Base-by-base conservation (phyloP, 2,113 vertebrate genomes). In the Daphoenositta chrysoptera region DNA sequence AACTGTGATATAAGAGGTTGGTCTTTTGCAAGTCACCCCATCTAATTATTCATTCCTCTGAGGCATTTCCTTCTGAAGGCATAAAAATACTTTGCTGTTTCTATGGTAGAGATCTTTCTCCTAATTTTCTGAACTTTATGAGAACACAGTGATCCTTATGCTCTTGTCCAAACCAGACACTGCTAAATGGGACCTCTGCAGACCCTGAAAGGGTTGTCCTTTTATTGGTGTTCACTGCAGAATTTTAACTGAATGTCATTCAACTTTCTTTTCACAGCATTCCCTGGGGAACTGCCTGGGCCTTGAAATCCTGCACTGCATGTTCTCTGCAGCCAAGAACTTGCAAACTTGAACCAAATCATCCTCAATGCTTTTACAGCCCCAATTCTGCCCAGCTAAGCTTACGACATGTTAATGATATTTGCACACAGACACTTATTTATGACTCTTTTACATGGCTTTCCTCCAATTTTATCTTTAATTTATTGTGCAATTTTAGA, bases 381-480 rank as follows among this genome's bases (percentile, higher is more conserved):
- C 15, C 23, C 7, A 31, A 44, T 84, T 79, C 65, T 51, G 69
- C 28, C 54, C 64, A 89, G 56, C 75, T 84, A 65, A 89, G 65
- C 47, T 70, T 65, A 78, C 72, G 73, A 87, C 7, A 4, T 58
- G 58, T 84, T 94, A 73, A 90, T 66, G 83, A 66, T 96, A 47
- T 91, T 96, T 96, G 83, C 72, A 86, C 23, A 63, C 16, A 77
- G 56, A 86, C 86, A 81, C 24, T 95, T 93, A 86, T 79, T 94
- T 85, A 79, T 39, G 10, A 58, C 61, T 84, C 53, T 72, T 84
- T 93, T 64, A 60, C 30, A 40, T 5, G 57, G 24, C 37, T 76
- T 90, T 94, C 27, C 53, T 56, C 26, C 7, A 3, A 68, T 68
- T 80, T 81, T 92, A 66, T 53, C 64, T 88, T 66, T 77, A 83